phyloP scores from a whole-genome alignment of 2,888 invertebrate species.

The Operophtera brumata region DNA sequence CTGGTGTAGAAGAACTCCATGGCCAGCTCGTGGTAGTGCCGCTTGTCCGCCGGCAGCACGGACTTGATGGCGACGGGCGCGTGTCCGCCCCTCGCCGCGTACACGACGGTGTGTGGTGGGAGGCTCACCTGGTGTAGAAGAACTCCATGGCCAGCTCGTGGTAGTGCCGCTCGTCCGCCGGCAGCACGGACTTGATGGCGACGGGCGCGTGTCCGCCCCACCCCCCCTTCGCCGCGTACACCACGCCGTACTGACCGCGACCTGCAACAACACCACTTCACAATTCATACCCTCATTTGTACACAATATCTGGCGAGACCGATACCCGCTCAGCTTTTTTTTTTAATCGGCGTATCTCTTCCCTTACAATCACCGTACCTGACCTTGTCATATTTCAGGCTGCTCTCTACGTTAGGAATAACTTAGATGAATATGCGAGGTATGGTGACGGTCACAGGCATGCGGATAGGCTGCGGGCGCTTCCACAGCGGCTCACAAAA shows the following conservation, averaged over 20 bases:
- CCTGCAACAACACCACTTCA: slow-evolving; percentile 41
- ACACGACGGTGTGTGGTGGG: too few relatives aligned
- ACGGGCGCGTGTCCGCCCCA: slow-evolving; percentile 88
- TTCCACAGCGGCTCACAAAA: too few relatives aligned
- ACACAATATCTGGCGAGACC: too few relatives aligned
- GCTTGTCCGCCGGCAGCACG: slow-evolving; percentile 92
- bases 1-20: slow-evolving; percentile 95
- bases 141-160: slow-evolving; percentile 95
- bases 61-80: slow-evolving; percentile 92
- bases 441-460: too few relatives aligned
- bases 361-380: too few relatives aligned
- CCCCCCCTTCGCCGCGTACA: slow-evolving; percentile 86
- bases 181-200: slow-evolving; percentile 93
- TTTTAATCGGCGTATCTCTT: too few relatives aligned
- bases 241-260: slow-evolving; percentile 94
- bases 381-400: too few relatives aligned
- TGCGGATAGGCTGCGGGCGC: too few relatives aligned
- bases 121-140: slow-evolving; percentile 90
- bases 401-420: too few relatives aligned
- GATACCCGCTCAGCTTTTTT: too few relatives aligned
- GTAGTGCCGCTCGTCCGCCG: slow-evolving; percentile 94
- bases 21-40: slow-evolving; percentile 94
- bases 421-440: too few relatives aligned
- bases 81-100: slow-evolving; percentile 87
- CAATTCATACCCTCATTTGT: too few relatives aligned